These are phyloP conservation scores for Acanthiza pusilla DNA, from an alignment of 2,797 vertebrate species.

Conservation along the genomic window DNA sequence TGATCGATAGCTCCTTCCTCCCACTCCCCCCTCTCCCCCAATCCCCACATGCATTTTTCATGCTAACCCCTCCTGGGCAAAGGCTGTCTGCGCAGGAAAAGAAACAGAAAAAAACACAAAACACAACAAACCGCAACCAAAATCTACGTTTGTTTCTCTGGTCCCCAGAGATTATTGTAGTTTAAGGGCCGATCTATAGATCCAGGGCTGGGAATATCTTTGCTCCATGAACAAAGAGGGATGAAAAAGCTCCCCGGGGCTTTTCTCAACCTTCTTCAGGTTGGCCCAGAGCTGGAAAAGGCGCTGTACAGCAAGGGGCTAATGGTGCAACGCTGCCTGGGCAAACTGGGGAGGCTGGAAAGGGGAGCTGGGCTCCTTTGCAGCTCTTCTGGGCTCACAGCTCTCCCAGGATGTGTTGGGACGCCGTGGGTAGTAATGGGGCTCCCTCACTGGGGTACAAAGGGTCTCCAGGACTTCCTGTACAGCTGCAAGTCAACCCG, in stretches of 20 bases:
- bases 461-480: not conserved
- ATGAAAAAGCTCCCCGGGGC: constrained; percentile 7
- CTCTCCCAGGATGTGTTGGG: rapidly evolving
- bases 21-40: constrained; percentile 50
- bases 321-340: not conserved
- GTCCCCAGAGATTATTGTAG: constrained; percentile 43
- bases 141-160: constrained; percentile 50
- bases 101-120: constrained; percentile 16
- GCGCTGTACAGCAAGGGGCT: not conserved
- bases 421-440: not conserved
- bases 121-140: constrained; percentile 41
- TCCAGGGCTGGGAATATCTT: constrained; percentile 61
- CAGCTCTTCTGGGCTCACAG: not conserved
- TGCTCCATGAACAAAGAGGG: constrained; percentile 52
- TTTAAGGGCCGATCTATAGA: constrained; percentile 71
- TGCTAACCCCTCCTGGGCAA: constrained; percentile 65
- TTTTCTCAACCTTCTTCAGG: constrained; percentile 14
- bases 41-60: constrained; percentile 75
- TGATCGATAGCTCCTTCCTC: constrained; percentile 75
- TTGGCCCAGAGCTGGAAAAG: constrained; percentile 16
- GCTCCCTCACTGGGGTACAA: too few relatives aligned
- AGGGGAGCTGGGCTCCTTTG: not conserved
- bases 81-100: constrained; percentile 46
- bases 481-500: rapidly evolving
- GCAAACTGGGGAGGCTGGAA: not conserved